These are phyloP conservation scores for Oxygymnocypris stewartii DNA, from an alignment of 2,113 vertebrate species.

Conservation along the genomic window DNA sequence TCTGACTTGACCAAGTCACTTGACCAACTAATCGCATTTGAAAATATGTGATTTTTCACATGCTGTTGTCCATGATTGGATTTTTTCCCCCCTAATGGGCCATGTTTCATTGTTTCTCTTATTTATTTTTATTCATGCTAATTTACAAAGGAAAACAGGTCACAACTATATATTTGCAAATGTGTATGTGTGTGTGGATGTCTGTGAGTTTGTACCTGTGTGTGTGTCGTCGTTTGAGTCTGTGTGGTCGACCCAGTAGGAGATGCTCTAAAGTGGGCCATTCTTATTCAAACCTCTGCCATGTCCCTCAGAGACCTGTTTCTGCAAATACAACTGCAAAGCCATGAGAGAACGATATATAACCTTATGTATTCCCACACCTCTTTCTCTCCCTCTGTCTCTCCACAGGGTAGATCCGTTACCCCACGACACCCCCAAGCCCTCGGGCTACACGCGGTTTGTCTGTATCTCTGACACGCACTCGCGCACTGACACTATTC, in stretches of 20 bases:
- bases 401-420: slow-evolving; percentile 88
- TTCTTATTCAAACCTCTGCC: slow-evolving; percentile 72
- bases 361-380: slow-evolving; percentile 9
- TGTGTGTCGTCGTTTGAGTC: slow-evolving; percentile 42
- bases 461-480: slow-evolving; percentile 97
- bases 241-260: slow-evolving; percentile 50
- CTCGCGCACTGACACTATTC: slow-evolving; percentile 91
- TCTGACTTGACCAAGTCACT: too few species aligned
- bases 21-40: background rate
- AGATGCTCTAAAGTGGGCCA: slow-evolving; percentile 74
- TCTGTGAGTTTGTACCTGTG: slow-evolving; percentile 22
- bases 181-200: background rate
- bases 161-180: slow-evolving; percentile 1
- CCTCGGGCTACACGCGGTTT: slow-evolving; percentile 91
- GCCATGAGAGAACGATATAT: slow-evolving; percentile 2
- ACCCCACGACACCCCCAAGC: slow-evolving; percentile 92
- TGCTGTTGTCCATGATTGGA: background rate
- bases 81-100: background rate
- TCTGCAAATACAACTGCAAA: slow-evolving; percentile 55
- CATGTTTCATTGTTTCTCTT: background rate
- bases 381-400: slow-evolving; percentile 9
- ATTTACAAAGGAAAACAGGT: slow-evolving; percentile 1
- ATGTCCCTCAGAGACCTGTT: slow-evolving; percentile 62
- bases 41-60: background rate
- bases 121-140: background rate